Evolutionary conservation across 2,113 vertebrate genomes (phyloP), one percentile per base, ranked within the genome.

Genomic region (Dromiciops gliroides): DNA sequence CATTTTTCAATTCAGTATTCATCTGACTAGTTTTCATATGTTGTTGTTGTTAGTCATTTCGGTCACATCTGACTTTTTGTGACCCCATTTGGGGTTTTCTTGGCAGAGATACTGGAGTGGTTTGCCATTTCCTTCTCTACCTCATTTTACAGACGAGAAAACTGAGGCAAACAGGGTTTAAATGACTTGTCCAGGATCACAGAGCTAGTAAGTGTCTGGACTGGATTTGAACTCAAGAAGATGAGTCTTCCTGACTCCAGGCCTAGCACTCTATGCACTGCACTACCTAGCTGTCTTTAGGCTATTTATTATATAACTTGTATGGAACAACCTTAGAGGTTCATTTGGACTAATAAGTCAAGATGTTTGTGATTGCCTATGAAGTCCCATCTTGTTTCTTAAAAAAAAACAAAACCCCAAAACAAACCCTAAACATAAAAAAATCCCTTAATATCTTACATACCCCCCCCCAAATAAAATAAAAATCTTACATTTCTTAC

Each of bases 361-460:
- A 37, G 88, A 60, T 60, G 88, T 49, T 37, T 50, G 60, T 90
- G 92, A 91, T 0, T 44, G 37, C n/a, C 10, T 37, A 90, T 75
- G 50, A 25, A 90, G 28, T 0, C 47, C 94, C 48, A 51, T 67
- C 31, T 50, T 23, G 25, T 37, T 14, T 47, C 44, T 95, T 90
- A 50, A 94, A 92, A 93, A 93, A 90, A 10, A 90, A 37, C 50
- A 90, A 50, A 50, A 31, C 26, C 47, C 52, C 26, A 53, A 60
- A 90, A 49, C 26, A 31, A 50, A 90, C 3, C 28, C 2, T 48
- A 48, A 91, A 52, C 44, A 89, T 6, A 51, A 1, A 53, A 92
- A 92, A 9, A 24, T 89, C 19, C 51, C 47, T 52, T 90, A 93
- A 95, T 95, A 89, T 93, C 24, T 89, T 93, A 25, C 49, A 75